phyloP scores from a whole-genome alignment of 2,888 invertebrate genomes.

The Amblyjoppa proteus region DNA sequence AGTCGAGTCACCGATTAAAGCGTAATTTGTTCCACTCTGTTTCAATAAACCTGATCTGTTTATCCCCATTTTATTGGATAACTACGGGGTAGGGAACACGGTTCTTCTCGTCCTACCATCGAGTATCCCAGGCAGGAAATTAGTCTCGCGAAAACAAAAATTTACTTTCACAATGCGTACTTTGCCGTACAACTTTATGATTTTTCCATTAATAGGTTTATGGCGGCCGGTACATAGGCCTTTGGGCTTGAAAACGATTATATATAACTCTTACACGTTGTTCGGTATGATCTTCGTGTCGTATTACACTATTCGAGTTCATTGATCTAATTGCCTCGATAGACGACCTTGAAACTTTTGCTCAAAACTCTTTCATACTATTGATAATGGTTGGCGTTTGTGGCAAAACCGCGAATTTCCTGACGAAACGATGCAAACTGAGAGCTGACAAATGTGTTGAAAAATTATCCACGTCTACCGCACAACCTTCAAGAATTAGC shows the following conservation, averaged over 20 bases:
- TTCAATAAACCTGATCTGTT: too few relatives aligned
- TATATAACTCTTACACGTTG: conserved; percentile 63
- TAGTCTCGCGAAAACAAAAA: not conserved
- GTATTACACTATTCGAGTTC: conserved; percentile 51
- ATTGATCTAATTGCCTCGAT: conserved; percentile 63
- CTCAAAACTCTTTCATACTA: conserved; percentile 68
- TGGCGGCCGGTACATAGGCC: conserved; percentile 66
- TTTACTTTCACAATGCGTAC: not conserved
- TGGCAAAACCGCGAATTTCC: conserved; percentile 67
- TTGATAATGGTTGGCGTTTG: conserved; percentile 58
- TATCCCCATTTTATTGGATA: too few relatives aligned
- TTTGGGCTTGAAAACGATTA: conserved; percentile 41
- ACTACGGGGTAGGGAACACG: not conserved
- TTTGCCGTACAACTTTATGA: conserved; percentile 53
- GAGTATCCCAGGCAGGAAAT: not conserved
- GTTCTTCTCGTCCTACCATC: not conserved
- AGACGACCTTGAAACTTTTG: conserved; percentile 63
- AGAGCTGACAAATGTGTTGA: conserved; percentile 44
- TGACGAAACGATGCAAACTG: conserved; percentile 52
- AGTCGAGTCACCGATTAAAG: too few relatives aligned
- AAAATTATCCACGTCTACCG: conserved; percentile 31
- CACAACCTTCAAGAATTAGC: conserved; percentile 28
- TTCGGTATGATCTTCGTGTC: conserved; percentile 53
- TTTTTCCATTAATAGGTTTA: conserved; percentile 53
- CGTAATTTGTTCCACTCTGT: too few relatives aligned